Evolutionary conservation across 2,113 vertebrate genomes (phyloP).

Genomic region (Prietella phreatophila): DNA sequence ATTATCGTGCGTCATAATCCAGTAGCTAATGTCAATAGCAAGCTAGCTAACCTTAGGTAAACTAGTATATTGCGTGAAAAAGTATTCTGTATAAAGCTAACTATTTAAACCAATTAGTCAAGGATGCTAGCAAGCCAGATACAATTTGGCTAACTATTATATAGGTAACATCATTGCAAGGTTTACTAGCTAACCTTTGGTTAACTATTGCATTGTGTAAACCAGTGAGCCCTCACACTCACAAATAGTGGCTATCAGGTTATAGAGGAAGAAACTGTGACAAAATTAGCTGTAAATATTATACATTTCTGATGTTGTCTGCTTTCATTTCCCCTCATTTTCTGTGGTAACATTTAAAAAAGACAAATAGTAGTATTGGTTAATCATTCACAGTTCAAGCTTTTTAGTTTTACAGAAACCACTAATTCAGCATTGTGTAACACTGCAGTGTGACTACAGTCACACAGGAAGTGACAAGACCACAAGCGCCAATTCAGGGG

Average conservation of each 20-base stretch:
- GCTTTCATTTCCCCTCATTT: background rate
- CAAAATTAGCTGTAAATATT: background rate
- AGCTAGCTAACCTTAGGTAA: background rate
- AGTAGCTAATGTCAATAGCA: background rate
- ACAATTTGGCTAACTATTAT: background rate
- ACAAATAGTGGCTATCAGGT: background rate
- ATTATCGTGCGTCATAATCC: background rate
- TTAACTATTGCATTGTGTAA: background rate
- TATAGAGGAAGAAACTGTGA: background rate
- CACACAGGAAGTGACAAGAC: background rate
- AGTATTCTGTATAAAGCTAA: background rate
- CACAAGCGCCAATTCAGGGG: slow-evolving; percentile 1
- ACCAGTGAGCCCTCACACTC: background rate
- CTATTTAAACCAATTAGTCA: background rate
- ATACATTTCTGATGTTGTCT: background rate
- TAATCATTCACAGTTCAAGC: background rate
- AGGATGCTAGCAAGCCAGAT: background rate
- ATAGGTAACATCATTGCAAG: background rate
- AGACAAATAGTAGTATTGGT: background rate
- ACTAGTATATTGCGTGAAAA: background rate
- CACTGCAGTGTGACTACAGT: background rate
- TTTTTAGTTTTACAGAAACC: background rate
- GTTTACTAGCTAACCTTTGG: background rate
- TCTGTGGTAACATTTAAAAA: background rate
- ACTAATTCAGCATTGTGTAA: background rate